Conservation (phyloP, 2,797 vertebrate species). For the Sebastes steindachneri region DNA sequence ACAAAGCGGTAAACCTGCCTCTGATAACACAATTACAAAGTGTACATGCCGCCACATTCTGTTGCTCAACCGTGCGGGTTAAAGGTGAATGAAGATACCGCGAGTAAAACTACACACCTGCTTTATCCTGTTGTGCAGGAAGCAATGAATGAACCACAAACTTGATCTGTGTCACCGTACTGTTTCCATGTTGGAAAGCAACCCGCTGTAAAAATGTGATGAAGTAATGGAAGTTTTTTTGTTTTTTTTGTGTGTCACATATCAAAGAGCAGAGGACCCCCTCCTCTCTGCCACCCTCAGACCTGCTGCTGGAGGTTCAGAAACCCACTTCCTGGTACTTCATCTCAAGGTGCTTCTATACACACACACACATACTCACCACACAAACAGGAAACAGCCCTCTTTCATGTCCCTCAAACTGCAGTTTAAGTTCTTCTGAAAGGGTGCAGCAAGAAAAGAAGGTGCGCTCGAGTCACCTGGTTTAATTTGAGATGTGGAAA, state of each 20-base stretch:
- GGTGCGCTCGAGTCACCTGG: conserved; percentile 51
- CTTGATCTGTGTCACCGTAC: conserved; percentile 7
- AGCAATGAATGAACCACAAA: conserved; percentile 26
- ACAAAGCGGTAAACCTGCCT: conserved; percentile 67
- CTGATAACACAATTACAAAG: conserved; percentile 78
- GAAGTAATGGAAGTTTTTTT: conserved; percentile 59
- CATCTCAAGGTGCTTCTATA: conserved; percentile 61
- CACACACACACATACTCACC: conserved; percentile 38
- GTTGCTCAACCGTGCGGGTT: conserved; percentile 70
- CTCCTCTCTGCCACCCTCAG: conserved; percentile 30
- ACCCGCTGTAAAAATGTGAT: conserved; percentile 36
- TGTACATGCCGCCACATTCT: conserved; percentile 55
- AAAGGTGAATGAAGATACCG: conserved; percentile 55
- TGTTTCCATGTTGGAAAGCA: conserved; percentile 57
- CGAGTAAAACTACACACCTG: conserved; percentile 37
- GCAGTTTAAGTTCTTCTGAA: conserved; percentile 42
- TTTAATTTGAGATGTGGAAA: conserved; percentile 1
- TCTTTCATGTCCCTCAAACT: conserved; percentile 71
- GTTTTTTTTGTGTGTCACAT: conserved; percentile 9
- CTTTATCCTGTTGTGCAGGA: conserved; percentile 44
- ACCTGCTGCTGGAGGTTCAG: conserved; percentile 43
- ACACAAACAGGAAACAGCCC: conserved; percentile 84
- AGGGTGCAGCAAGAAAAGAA: conserved; percentile 52
- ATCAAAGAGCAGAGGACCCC: conserved; percentile 52
- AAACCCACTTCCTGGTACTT: conserved; percentile 79